A percentile compares a stretch with the other conserved stretches of the same genome.
phyloP scores from a whole-genome alignment of 2,888 invertebrate species.

The Epistrophella euchroma region DNA sequence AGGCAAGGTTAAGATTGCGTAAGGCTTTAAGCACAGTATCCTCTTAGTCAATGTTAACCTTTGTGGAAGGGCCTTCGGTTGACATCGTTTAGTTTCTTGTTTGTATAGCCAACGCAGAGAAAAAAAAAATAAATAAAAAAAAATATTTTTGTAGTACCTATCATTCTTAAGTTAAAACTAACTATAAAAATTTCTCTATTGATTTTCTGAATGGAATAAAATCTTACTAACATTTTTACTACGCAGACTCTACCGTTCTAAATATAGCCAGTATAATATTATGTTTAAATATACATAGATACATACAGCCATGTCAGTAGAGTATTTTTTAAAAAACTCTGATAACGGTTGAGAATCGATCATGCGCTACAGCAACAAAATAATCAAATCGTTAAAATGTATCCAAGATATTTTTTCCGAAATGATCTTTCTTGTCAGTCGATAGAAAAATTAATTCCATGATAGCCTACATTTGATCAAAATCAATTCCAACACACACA shows the following conservation, averaged over 20 bases:
- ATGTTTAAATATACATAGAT: too few species aligned
- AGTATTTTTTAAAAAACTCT: not conserved
- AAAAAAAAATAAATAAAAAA: not conserved
- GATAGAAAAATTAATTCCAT: not conserved
- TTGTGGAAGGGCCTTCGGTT: slow-evolving; percentile 24
- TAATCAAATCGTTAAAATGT: not conserved
- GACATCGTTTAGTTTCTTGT: slow-evolving; percentile 42
- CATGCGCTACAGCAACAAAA: slow-evolving; percentile 43
- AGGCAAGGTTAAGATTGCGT: slow-evolving; percentile 45
- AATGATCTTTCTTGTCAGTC: not conserved
- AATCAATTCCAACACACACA: not conserved
- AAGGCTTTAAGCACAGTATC: slow-evolving; percentile 1
- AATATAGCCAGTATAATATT: slow-evolving; percentile 37
- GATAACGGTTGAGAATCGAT: slow-evolving; percentile 32
- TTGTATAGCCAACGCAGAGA: not conserved
- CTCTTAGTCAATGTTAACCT: slow-evolving; percentile 44
- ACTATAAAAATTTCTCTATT: slow-evolving; percentile 30
- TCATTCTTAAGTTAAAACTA: not conserved
- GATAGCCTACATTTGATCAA: not conserved
- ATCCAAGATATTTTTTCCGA: not conserved
- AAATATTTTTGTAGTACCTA: not conserved
- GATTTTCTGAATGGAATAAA: slow-evolving; percentile 55
- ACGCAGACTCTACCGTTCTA: slow-evolving; percentile 66
- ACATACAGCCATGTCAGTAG: slow-evolving; percentile 5
- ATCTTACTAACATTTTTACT: not conserved